phyloP scores from a whole-genome alignment of 2,113 vertebrate genomes.

The Callospermophilus lateralis region DNA sequence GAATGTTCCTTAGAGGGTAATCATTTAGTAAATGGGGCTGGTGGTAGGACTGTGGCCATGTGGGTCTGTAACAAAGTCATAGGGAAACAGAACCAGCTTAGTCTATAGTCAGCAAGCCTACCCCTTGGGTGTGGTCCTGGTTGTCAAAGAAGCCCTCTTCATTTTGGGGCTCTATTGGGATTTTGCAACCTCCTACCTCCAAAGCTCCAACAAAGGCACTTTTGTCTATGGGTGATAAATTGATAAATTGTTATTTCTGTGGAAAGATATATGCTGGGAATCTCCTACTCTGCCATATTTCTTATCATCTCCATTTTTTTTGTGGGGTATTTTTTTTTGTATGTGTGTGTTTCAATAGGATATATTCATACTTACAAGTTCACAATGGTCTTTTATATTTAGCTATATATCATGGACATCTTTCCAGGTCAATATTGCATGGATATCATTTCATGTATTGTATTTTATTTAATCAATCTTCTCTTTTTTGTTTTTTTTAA shows the following conservation, averaged over 20 bases:
- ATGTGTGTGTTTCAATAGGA: neutral
- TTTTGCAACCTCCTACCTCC: neutral
- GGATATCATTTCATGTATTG: neutral
- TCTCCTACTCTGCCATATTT: neutral
- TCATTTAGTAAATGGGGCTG: neutral
- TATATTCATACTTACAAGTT: neutral
- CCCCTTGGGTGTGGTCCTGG: neutral
- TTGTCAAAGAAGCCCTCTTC: neutral
- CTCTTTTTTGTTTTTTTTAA: neutral
- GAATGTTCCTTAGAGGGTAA: neutral
- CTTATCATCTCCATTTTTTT: neutral
- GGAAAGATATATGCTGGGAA: neutral
- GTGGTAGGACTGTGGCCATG: neutral
- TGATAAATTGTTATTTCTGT: neutral
- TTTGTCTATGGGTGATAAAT: neutral
- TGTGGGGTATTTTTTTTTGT: neutral
- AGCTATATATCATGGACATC: neutral
- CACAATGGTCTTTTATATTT: constrained; percentile 17
- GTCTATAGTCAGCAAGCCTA: neutral
- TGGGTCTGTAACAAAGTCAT: neutral
- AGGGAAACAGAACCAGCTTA: neutral
- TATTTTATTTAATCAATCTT: constrained; percentile 9
- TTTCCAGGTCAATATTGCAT: neutral
- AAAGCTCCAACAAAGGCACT: neutral
- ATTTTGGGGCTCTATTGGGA: neutral